Evolutionary conservation across 2,113 vertebrate species (phyloP).

Genomic region (Calyptommatus sinebrachiatus): DNA sequence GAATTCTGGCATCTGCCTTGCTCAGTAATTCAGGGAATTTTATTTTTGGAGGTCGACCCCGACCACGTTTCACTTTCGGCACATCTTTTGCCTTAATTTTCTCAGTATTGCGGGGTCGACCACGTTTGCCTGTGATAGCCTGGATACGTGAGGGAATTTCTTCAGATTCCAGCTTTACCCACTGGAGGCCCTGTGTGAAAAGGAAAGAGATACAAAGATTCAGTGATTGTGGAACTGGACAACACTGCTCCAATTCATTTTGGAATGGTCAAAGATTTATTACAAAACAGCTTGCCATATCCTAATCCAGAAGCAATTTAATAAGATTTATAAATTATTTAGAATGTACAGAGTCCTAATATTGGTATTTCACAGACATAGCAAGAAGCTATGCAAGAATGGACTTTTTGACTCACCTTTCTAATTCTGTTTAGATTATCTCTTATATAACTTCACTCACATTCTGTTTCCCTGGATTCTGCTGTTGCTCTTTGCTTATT

Average conservation of each 20-base stretch:
- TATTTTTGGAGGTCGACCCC: conserved; percentile 89
- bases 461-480: background rate
- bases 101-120: conserved; percentile 92
- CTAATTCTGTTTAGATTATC: background rate
- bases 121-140: conserved; percentile 93
- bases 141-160: conserved; percentile 94
- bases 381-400: background rate
- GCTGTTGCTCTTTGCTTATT: background rate
- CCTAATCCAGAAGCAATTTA: background rate
- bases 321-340: background rate
- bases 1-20: conserved; percentile 84
- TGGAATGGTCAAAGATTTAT: background rate
- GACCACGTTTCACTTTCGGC: conserved; percentile 68
- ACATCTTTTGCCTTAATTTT: conserved; percentile 71
- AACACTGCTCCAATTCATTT: background rate
- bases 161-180: conserved; percentile 87
- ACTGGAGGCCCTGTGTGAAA: conserved; percentile 79
- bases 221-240: background rate
- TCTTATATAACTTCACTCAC: background rate
- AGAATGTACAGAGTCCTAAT: background rate
- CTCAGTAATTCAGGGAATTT: conserved; percentile 84
- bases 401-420: background rate
- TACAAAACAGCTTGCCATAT: background rate
- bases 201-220: conserved; percentile 1
- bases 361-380: background rate